phyloP scores from a whole-genome alignment of 2,888 invertebrate species.

The Catotricha subobsoleta region DNA sequence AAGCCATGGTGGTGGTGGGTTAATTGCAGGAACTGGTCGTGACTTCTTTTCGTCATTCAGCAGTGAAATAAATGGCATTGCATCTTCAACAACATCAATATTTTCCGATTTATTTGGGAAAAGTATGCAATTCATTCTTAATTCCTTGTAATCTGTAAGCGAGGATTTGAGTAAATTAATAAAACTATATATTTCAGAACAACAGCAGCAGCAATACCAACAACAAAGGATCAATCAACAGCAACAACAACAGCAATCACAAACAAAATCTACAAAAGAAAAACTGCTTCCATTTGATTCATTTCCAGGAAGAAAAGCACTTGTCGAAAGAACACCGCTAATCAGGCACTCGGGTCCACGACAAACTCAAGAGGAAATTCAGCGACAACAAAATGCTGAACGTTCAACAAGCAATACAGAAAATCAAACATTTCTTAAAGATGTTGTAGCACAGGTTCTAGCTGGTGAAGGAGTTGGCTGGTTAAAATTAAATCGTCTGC shows the following conservation, averaged over 20 bases:
- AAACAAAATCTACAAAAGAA: constrained; percentile 16
- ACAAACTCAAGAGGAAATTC: constrained; percentile 45
- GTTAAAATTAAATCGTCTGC: constrained; percentile 80
- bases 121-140: constrained; percentile 25
- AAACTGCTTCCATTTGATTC: constrained; percentile 46
- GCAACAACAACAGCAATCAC: constrained; percentile 30
- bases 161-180: too few relatives aligned
- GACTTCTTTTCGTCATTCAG: constrained; percentile 84
- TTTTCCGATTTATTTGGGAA: constrained; percentile 87
- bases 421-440: constrained; percentile 86
- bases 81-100: constrained; percentile 84
- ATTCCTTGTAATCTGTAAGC: too few relatives aligned
- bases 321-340: constrained; percentile 77
- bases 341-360: constrained; percentile 63
- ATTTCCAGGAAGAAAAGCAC: constrained; percentile 62
- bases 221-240: constrained; percentile 14
- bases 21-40: constrained; percentile 45
- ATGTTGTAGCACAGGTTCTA: constrained; percentile 40
- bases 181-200: too few relatives aligned
- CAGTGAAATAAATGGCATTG: constrained; percentile 80
- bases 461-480: constrained; percentile 57
- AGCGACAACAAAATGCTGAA: constrained; percentile 48
- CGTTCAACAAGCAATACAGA: constrained; percentile 64
- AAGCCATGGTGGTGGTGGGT: constrained; percentile 21
- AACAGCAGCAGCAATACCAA: constrained; percentile 17